Percentiles rank a stretch among this genome's conserved stretches.
Conservation (phyloP, 2,888 invertebrate genomes). For the Xiphydria camelus region DNA sequence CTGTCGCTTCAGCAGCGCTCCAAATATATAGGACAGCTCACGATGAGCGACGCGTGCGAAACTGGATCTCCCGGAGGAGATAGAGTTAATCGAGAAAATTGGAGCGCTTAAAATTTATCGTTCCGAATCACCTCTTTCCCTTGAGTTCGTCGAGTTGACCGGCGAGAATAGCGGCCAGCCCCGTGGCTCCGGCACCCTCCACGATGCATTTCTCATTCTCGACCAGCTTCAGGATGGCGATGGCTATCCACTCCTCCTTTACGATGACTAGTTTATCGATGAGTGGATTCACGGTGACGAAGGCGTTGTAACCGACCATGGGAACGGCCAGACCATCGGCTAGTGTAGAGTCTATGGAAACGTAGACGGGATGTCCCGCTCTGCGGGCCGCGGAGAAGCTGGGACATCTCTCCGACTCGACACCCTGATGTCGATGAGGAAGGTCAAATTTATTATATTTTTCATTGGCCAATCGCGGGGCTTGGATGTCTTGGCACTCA, state of each 20-base stretch:
- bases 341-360: slow-evolving; percentile 72
- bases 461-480: too few species aligned
- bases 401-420: slow-evolving; percentile 89
- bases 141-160: slow-evolving; percentile 78
- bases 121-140: slow-evolving; percentile 71
- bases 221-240: slow-evolving; percentile 76
- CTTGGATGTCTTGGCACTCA: slow-evolving; percentile 63
- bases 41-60: neutral
- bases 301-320: slow-evolving; percentile 84
- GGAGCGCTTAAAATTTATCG: neutral
- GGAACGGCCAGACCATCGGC: slow-evolving; percentile 91
- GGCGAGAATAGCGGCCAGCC: slow-evolving; percentile 82
- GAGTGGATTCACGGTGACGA: slow-evolving; percentile 70
- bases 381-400: slow-evolving; percentile 79
- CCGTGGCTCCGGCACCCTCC: slow-evolving; percentile 88
- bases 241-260: slow-evolving; percentile 81
- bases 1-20: too few species aligned
- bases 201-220: slow-evolving; percentile 88
- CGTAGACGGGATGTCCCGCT: slow-evolving; percentile 69
- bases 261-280: slow-evolving; percentile 84
- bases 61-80: neutral
- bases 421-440: too few species aligned
- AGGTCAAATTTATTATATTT: neutral
- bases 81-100: neutral
- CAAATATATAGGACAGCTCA: neutral